phyloP scores from a whole-genome alignment of 1,140 invertebrate species.

The Condylostylus longicornis region DNA sequence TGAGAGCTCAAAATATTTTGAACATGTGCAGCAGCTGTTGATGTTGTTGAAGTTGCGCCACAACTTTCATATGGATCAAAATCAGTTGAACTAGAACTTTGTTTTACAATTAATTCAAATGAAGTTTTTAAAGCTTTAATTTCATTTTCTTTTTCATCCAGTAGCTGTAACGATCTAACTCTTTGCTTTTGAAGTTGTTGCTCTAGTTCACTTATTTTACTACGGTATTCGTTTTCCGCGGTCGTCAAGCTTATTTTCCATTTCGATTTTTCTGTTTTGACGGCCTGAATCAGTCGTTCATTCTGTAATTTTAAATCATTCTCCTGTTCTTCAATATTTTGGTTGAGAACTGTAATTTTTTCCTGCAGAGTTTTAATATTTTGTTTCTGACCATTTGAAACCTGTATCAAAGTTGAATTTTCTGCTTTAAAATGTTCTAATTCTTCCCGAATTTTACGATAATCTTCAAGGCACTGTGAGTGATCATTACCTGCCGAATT shows the following conservation, averaged over 20 bases:
- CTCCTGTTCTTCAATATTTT: slow-evolving; percentile 43
- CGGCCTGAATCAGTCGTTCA: slow-evolving; percentile 33
- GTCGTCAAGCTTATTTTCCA: slow-evolving; percentile 41
- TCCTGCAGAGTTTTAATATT: slow-evolving; percentile 49
- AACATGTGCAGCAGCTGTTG: slow-evolving; percentile 18
- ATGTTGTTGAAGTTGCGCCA: not conserved
- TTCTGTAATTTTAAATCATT: slow-evolving; percentile 36
- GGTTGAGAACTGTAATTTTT: slow-evolving; percentile 43
- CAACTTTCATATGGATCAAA: not conserved
- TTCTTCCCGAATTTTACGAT: slow-evolving; percentile 33
- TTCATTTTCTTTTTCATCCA: slow-evolving; percentile 70
- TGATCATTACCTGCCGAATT: slow-evolving; percentile 16
- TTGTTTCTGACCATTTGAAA: slow-evolving; percentile 34
- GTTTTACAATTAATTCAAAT: slow-evolving; percentile 37
- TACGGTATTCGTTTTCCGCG: slow-evolving; percentile 38
- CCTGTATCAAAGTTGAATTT: slow-evolving; percentile 10
- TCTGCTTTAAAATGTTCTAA: slow-evolving; percentile 21
- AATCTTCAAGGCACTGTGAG: slow-evolving; percentile 35
- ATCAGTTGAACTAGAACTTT: slow-evolving; percentile 10
- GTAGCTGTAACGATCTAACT: slow-evolving; percentile 54
- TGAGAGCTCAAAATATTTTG: slow-evolving; percentile 16
- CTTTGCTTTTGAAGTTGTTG: slow-evolving; percentile 62
- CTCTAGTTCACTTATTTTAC: slow-evolving; percentile 46
- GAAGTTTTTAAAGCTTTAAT: slow-evolving; percentile 48
- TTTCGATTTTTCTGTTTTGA: slow-evolving; percentile 38